Evolutionary conservation across 2,888 invertebrate species (phyloP).

Genomic region (Chelonus formosanus): DNA sequence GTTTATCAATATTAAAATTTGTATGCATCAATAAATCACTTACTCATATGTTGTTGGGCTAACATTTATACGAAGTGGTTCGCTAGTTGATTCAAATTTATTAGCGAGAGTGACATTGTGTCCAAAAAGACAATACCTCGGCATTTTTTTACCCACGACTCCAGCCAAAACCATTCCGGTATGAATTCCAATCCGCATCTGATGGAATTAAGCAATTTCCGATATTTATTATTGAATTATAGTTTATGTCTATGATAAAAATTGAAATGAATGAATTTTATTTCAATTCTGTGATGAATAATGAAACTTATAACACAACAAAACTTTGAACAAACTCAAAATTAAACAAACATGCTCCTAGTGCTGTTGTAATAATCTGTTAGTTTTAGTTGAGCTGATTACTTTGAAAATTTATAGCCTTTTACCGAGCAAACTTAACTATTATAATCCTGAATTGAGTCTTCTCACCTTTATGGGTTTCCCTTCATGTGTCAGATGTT

Average conservation of each 20-base stretch:
- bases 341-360: too few relatives aligned
- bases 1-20: background rate
- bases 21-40: slow-evolving; percentile 59
- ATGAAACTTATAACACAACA: too few relatives aligned
- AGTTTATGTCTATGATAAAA: too few relatives aligned
- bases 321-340: too few relatives aligned
- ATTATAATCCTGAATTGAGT: background rate
- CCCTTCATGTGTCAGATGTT: slow-evolving; percentile 90
- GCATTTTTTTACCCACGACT: slow-evolving; percentile 93
- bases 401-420: background rate
- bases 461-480: slow-evolving; percentile 83
- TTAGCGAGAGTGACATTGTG: slow-evolving; percentile 95
- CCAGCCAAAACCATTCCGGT: slow-evolving; percentile 94
- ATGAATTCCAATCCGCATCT: slow-evolving; percentile 96
- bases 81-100: slow-evolving; percentile 94
- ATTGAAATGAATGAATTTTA: too few relatives aligned
- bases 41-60: slow-evolving; percentile 93
- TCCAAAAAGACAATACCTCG: slow-evolving; percentile 93
- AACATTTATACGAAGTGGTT: slow-evolving; percentile 88
- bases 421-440: background rate
- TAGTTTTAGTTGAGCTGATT: too few relatives aligned
- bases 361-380: too few relatives aligned
- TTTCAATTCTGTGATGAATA: too few relatives aligned
- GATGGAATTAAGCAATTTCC: slow-evolving; percentile 38
- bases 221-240: too few relatives aligned